Evolutionary conservation across 1,140 invertebrate genomes (phyloP).

Genomic region (Colletes gigas): DNA sequence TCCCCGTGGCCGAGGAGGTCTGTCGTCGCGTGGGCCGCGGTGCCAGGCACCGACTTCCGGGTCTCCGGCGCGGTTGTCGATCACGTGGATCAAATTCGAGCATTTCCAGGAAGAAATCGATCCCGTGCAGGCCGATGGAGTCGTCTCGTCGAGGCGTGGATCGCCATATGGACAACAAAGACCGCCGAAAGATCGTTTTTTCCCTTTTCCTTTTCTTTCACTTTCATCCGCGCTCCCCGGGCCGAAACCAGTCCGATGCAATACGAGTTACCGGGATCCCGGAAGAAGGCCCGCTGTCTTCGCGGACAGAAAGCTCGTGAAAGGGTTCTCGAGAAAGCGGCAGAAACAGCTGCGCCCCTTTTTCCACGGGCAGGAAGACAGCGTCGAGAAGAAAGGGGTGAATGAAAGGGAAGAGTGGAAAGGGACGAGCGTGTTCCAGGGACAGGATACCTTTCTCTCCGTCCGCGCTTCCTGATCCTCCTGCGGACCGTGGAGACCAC

Average conservation of each 20-base stretch:
- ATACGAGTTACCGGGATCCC: constrained; percentile 68
- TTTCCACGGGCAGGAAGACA: constrained; percentile 61
- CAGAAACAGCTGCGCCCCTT: constrained; percentile 52
- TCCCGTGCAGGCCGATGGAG: constrained; percentile 33
- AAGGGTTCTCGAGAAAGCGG: constrained; percentile 64
- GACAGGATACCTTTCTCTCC: constrained; percentile 55
- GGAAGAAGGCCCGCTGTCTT: constrained; percentile 51
- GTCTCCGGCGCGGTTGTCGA: constrained; percentile 41
- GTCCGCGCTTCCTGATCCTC: constrained; percentile 64
- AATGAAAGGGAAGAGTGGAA: constrained; percentile 44
- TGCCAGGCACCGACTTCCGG: constrained; percentile 59
- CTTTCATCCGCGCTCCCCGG: constrained; percentile 23
- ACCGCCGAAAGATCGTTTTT: constrained; percentile 26
- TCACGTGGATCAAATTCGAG: constrained; percentile 61
- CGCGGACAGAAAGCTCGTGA: constrained; percentile 33
- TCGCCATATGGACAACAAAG: constrained; percentile 62
- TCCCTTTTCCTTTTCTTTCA: constrained; percentile 30
- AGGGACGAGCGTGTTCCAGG: constrained; percentile 29
- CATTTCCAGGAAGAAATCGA: constrained; percentile 70
- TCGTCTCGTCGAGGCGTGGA: constrained; percentile 37
- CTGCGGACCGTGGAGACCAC: constrained; percentile 18
- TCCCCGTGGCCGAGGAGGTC: background rate
- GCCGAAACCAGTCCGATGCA: constrained; percentile 53
- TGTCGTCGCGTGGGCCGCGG: constrained; percentile 45
- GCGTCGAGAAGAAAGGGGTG: constrained; percentile 68